A percentile compares a stretch with the other conserved stretches of the same genome.
These are phyloP conservation scores for Pseudococcus jackbeardsleyi DNA, from an alignment of 2,888 invertebrate species.

Conservation along the genomic window DNA sequence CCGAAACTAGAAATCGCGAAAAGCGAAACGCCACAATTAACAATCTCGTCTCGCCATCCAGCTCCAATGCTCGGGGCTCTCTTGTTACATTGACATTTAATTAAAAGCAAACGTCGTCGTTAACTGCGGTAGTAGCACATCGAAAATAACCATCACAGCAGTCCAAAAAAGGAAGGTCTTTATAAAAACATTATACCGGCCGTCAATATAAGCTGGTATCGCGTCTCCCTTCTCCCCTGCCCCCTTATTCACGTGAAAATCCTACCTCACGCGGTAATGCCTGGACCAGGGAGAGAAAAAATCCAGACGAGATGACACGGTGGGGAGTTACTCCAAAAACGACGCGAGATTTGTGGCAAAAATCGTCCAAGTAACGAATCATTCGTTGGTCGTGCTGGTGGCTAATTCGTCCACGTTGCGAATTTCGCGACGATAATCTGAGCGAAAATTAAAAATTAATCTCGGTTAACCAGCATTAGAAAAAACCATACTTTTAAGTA, in stretches of 20 bases:
- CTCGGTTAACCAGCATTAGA: background rate
- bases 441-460: conserved; percentile 45
- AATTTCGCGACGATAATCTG: background rate
- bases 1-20: no score
- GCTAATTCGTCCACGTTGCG: background rate
- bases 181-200: conserved; percentile 25
- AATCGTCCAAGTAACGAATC: background rate
- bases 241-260: background rate
- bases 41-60: no score
- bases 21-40: no score
- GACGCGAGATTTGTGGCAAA: background rate
- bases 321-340: background rate
- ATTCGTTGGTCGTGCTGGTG: no score
- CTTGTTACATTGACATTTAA: conserved; percentile 33
- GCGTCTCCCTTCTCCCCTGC: background rate
- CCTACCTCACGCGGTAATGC: no score
- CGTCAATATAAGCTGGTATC: background rate
- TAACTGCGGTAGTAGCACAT: background rate
- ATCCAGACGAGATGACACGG: no score
- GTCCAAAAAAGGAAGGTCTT: conserved; percentile 15
- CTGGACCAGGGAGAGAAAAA: no score
- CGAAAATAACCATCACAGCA: background rate
- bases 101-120: conserved; percentile 26
- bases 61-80: no score
- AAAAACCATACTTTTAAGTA: conserved; percentile 8